Evolutionary conservation across 2,797 vertebrate genomes (phyloP).

Genomic region (Danio aesculapii): DNA sequence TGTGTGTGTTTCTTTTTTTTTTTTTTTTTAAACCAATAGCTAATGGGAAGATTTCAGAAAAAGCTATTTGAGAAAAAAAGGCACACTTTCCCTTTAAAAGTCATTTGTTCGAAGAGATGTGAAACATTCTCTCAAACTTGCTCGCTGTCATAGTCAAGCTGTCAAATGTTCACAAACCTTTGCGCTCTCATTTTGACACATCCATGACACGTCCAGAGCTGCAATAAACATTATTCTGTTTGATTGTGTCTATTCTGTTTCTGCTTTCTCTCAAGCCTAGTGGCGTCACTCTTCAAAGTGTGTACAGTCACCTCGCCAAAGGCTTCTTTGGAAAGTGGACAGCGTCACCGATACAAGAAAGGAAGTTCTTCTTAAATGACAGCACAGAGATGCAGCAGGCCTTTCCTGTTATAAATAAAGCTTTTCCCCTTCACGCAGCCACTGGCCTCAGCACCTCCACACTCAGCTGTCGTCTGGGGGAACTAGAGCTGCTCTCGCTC

Average conservation of each 20-base stretch:
- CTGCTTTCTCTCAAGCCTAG: neutral
- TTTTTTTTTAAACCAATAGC: conserved; percentile 3
- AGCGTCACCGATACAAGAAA: conserved; percentile 55
- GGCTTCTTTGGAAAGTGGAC: conserved; percentile 49
- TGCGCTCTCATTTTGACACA: conserved; percentile 19
- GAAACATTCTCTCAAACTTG: neutral
- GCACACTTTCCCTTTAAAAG: neutral
- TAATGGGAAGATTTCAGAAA: neutral
- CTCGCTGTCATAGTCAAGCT: neutral
- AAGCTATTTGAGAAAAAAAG: neutral
- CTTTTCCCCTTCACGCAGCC: conserved; percentile 62
- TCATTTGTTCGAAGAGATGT: neutral
- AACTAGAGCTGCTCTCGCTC: conserved; percentile 67
- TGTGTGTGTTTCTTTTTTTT: no score
- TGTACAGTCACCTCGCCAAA: conserved; percentile 49
- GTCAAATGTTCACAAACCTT: conserved; percentile 24
- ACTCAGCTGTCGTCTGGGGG: conserved; percentile 82
- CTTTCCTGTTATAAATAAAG: conserved; percentile 79
- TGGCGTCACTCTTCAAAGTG: conserved; percentile 39
- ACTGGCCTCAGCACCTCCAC: conserved; percentile 65
- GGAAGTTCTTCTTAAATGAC: conserved; percentile 69
- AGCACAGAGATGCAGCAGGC: conserved; percentile 59
- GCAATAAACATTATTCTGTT: conserved; percentile 43
- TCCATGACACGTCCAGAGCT: conserved; percentile 17
- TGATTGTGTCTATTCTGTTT: neutral